Evolutionary conservation across 2,888 invertebrate species (phyloP).

Genomic region (Drosophila mayaguana): DNA sequence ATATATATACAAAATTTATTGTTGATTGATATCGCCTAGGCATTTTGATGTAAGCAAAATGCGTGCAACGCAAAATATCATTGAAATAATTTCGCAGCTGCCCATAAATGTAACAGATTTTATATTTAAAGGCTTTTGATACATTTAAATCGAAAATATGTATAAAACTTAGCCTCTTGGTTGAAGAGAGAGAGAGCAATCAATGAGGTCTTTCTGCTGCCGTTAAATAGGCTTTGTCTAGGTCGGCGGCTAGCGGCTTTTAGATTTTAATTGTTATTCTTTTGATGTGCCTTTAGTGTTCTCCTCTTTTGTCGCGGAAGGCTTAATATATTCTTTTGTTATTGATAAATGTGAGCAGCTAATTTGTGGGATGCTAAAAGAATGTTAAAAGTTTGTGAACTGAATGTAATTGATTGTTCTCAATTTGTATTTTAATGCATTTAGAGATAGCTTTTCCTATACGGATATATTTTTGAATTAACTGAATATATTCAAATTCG

Average conservation of each 20-base stretch:
- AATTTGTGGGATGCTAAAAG: background rate
- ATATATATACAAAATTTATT: constrained; percentile 21
- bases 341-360: constrained; percentile 9
- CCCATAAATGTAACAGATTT: constrained; percentile 45
- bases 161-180: constrained; percentile 31
- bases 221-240: constrained; percentile 21
- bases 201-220: constrained; percentile 12
- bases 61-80: constrained; percentile 60
- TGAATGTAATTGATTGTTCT: background rate
- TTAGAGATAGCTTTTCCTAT: too few relatives aligned
- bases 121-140: constrained; percentile 54
- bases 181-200: constrained; percentile 14
- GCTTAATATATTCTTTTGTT: constrained; percentile 2
- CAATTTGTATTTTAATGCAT: background rate
- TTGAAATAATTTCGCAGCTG: constrained; percentile 54
- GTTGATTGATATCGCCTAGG: constrained; percentile 71
- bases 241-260: constrained; percentile 35
- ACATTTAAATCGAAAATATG: background rate
- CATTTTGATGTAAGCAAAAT: constrained; percentile 61
- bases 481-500: background rate
- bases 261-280: constrained; percentile 44
- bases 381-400: background rate
- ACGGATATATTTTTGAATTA: too few relatives aligned
- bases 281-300: constrained; percentile 19
- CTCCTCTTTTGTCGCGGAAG: constrained; percentile 6